Conservation (phyloP, 2,888 invertebrate species). For the Dysmachus trigonus region DNA sequence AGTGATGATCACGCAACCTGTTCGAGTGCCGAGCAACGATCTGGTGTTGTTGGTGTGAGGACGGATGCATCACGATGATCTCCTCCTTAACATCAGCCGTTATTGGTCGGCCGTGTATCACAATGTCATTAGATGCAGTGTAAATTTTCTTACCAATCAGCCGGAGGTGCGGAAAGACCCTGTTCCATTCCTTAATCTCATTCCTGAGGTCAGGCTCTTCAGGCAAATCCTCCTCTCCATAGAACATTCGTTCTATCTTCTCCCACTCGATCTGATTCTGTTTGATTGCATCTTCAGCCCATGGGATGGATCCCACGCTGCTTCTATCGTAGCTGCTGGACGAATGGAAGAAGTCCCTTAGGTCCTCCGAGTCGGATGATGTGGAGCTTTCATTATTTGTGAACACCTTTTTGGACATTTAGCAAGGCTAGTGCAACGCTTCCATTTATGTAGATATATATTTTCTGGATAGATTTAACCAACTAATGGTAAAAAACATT, state of each 20-base stretch:
- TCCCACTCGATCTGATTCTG: conserved; percentile 64
- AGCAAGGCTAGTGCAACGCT: neutral
- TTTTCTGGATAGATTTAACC: neutral
- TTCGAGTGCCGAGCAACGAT: neutral
- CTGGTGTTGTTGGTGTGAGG: neutral
- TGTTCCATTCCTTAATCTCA: conserved; percentile 63
- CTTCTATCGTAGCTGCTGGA: conserved; percentile 62
- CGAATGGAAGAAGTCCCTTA: conserved; percentile 59
- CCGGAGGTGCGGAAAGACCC: conserved; percentile 57
- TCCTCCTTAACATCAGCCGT: conserved; percentile 40
- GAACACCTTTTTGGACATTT: conserved; percentile 44
- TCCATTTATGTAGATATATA: neutral
- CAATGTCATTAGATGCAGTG: neutral
- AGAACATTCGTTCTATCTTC: conserved; percentile 60
- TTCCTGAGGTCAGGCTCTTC: conserved; percentile 57
- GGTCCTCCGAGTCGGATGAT: conserved; percentile 55
- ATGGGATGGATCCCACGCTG: conserved; percentile 63
- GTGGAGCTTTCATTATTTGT: conserved; percentile 49
- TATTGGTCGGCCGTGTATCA: neutral
- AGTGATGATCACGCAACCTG: neutral
- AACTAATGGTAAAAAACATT: neutral
- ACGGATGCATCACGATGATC: conserved; percentile 43
- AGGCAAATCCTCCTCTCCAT: conserved; percentile 55
- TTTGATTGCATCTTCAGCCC: conserved; percentile 64
- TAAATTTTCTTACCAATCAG: conserved; percentile 33